phyloP scores from a whole-genome alignment of 2,888 invertebrate genomes.

The Harpagoxenus sublaevis region DNA sequence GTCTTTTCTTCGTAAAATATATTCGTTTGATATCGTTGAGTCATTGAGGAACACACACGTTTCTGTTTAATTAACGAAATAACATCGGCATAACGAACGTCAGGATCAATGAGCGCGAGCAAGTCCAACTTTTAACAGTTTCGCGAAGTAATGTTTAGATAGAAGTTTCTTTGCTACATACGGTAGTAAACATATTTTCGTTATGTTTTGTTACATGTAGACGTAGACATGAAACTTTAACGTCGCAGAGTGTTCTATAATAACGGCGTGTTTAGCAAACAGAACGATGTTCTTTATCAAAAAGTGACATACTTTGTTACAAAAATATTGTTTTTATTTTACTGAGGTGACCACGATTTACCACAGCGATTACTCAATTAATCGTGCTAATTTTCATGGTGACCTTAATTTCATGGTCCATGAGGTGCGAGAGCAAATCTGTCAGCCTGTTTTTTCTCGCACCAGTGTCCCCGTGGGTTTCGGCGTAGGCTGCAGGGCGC shows the following conservation, averaged over 20 bases:
- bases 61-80: background rate
- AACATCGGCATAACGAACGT: background rate
- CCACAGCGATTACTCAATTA: constrained; percentile 25
- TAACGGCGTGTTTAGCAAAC: background rate
- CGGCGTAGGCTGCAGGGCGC: constrained; percentile 5
- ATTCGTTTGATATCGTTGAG: background rate
- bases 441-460: constrained; percentile 3
- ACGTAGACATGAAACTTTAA: background rate
- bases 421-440: constrained; percentile 14
- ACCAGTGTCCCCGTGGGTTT: background rate
- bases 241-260: background rate
- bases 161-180: background rate
- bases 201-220: background rate
- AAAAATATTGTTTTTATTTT: background rate
- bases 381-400: constrained; percentile 14
- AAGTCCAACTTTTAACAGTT: background rate
- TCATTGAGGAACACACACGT: background rate
- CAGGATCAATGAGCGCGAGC: background rate
- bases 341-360: background rate
- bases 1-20: background rate
- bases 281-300: no score
- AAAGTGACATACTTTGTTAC: background rate
- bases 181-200: constrained; percentile 3
- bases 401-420: constrained; percentile 34
- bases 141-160: background rate